Base-by-base conservation (phyloP, 1,140 invertebrate species). In the Platyscapa corneri region DNA sequence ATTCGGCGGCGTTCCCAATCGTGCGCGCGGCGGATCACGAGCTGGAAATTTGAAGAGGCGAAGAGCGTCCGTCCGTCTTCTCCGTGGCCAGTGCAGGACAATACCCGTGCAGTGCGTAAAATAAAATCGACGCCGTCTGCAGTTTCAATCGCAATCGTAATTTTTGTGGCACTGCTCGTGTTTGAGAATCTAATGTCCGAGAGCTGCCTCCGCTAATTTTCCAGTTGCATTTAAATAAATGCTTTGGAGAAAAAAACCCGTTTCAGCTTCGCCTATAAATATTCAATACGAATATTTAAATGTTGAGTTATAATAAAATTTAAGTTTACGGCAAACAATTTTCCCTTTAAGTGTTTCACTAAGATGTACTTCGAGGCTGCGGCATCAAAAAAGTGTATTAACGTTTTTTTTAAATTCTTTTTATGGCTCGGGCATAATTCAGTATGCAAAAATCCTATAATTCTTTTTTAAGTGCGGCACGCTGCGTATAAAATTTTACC, bases 391-490 rank as follows among this genome's bases (percentile, higher is more conserved):
- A 37, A 74, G 70, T 49, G 32, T 30, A 76, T 27, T 76, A 49
- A 18, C 20, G 5, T 76, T 76, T 76, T 46, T 76, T 46, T 76
- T 75, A 75, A 75, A 49, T 49, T 23, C 34, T 74, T 23, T 74
- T 76, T 76, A 76, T 49, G 42, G 23, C n/a, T 37, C 18, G 56
- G 32, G 70, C 42, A 60, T 34, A 82, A 82, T 82, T 75, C 37
- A 77, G 39, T 10, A 10, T 56, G 60, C 39, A 78, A 84, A 84
- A 79, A 76, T 64, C 42, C 39, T 56, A 78, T 79, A 84, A 79
- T 84, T 84, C 75, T 53, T 70, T 49, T 42, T 32, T 60, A 49
- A 53, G 67, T 39, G 42, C 23, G n/a, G 32, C 42, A 56, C 3
- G 27, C n/a, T 32, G 27, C n/a, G 67, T 56, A 75, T 82, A 39